Base-by-base conservation (phyloP, 2,888 invertebrate species). In the Stenichneumon culpator region DNA sequence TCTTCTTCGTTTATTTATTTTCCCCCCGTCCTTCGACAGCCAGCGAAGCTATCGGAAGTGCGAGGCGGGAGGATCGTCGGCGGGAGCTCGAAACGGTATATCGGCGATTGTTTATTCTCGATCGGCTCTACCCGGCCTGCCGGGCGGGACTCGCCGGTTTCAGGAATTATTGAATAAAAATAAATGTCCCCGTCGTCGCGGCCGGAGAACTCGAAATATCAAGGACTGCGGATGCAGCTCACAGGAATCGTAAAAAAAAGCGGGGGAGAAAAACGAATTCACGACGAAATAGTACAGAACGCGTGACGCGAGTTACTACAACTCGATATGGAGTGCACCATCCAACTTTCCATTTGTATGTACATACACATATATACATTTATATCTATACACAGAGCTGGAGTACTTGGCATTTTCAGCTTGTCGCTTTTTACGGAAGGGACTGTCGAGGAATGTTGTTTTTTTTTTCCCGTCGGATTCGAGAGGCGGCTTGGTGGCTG, bases 91-190 rank as follows among this genome's bases (percentile, higher is more conserved):
- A 9, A 44, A n/a, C 75, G 36, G 32, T 65, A 44, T 69, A 63
- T 69, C 47, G 73, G n/a, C 44, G 44, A 80, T 78, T 81, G 81
- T 84, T 84, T 84, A 73, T 75, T 80, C 72, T 73, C 77, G 11
- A 73, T 78, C 68, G 63, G 65, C 72, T 32, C 44, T 39, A 2
- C 50, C 25, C n/a, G 77, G 60, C 25, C 52, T 28, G 32, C n/a
- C 54, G 63, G 19, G 81, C 47, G 36, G 44, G 32, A 14, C 60
- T 52, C 63, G 72, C 57, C 60, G 77, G 67, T 74, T 68, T 52
- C 54, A 69, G 73, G 73, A 81, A 84, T 81, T 84, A 84, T 84
- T 78, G 84, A 84, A 81, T 84, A 78, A 81, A 81, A 84, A 84
- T 84, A 77, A 77, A 80, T 70, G 79, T 77, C 73, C 16, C 60